phyloP scores from a whole-genome alignment of 2,797 vertebrate species.

The Sebastes paucispinis region DNA sequence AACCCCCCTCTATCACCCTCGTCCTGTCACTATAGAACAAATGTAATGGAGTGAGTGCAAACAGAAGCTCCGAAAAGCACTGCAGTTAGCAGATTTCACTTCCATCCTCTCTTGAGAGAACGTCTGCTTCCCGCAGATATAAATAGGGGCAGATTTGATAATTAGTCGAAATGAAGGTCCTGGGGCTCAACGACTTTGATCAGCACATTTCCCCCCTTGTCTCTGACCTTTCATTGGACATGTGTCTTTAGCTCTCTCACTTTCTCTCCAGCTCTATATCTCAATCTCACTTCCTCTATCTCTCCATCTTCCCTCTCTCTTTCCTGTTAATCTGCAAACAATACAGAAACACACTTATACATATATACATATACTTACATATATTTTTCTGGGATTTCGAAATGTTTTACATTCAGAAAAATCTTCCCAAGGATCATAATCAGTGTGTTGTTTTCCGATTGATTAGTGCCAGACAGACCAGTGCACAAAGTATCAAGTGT shows the following conservation, averaged over 20 bases:
- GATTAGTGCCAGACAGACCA: slow-evolving; percentile 58
- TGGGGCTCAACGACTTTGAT: slow-evolving; percentile 75
- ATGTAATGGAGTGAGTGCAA: slow-evolving; percentile 61
- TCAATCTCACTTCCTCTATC: slow-evolving; percentile 27
- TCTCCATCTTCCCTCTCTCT: slow-evolving; percentile 15
- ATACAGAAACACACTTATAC: slow-evolving; percentile 1
- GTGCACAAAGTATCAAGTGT: slow-evolving; percentile 60
- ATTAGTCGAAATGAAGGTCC: slow-evolving; percentile 81
- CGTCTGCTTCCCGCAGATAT: slow-evolving; percentile 78
- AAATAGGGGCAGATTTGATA: slow-evolving; percentile 82
- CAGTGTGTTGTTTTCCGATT: slow-evolving; percentile 55
- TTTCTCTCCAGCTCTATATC: slow-evolving; percentile 29
- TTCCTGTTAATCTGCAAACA: slow-evolving; percentile 36
- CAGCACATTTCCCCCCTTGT: slow-evolving; percentile 63
- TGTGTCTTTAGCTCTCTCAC: slow-evolving; percentile 40
- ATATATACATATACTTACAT: background rate
- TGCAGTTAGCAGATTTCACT: slow-evolving; percentile 80
- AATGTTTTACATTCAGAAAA: slow-evolving; percentile 24
- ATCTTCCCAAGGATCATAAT: slow-evolving; percentile 42
- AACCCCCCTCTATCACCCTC: slow-evolving; percentile 35
- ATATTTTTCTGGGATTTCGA: slow-evolving; percentile 25
- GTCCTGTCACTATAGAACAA: slow-evolving; percentile 54
- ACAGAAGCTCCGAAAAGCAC: slow-evolving; percentile 69
- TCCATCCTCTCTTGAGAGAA: slow-evolving; percentile 73
- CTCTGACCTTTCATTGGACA: slow-evolving; percentile 73